Base-by-base conservation (phyloP, 2,888 invertebrate species). In the Cecidostiba fungosa region DNA sequence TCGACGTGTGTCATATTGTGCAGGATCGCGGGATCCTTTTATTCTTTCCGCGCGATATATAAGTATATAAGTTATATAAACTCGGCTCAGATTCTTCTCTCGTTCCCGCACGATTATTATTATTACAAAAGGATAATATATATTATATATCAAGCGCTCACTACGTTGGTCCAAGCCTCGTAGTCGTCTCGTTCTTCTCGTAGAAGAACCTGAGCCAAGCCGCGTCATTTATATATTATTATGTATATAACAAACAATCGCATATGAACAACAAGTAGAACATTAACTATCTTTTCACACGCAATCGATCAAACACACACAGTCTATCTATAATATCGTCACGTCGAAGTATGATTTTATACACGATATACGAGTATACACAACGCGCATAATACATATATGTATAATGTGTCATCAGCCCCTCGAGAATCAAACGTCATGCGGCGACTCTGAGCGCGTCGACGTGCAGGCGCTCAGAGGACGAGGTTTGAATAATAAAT, bases 141-240 rank as follows among this genome's bases (percentile, higher is more conserved):
- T 50, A n/a, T n/a, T n/a, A n/a, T 16, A n/a, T 1, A n/a, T 54
- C n/a, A 5, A 54, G 54, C 8, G 19, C 19, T 54, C n/a, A n/a
- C 50, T 54, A 54, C 50, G 54, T 54, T 54, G 54, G n/a, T 54
- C n/a, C 54, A 54, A n/a, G n/a, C 54, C 54, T 54, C n/a, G 54
- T n/a, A 54, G n/a, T 59, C 10, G 16, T 50, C 16, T 16, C 6
- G n/a, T n/a, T 59, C 54, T 8, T 23, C 54, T 1, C 5, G 2
- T 1, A 59, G 54, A 59, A 59, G 54, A 59, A 5, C 12, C 69
- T 14, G 32, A 29, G 66, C 69, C 32, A 5, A 36, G 23, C n/a
- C n/a, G n/a, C 62, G 66, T 66, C 66, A 26, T 3, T 10, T 66
- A 8, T 26, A 26, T 23, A 23, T 26, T 12, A 14, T 70, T 70